Evolutionary conservation across 2,888 invertebrate genomes (phyloP).

Genomic region (Scotopteryx bipunctaria): DNA sequence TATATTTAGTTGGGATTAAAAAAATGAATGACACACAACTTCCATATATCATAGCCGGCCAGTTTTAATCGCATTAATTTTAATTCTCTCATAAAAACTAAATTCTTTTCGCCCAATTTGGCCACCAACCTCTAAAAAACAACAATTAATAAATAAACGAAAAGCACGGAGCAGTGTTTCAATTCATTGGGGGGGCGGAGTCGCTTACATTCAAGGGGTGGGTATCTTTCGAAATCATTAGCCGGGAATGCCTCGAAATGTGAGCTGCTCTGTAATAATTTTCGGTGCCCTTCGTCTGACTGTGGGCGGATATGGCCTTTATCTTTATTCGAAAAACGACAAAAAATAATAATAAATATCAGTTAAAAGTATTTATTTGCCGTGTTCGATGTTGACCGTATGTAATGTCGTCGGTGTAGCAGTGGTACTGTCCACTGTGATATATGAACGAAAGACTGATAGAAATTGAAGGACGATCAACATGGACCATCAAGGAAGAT

Average conservation of each 20-base stretch:
- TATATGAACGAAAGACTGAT: conserved; percentile 60
- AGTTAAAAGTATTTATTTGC: conserved; percentile 75
- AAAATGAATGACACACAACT: conserved; percentile 15
- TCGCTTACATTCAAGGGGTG: conserved; percentile 82
- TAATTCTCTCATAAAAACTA: conserved; percentile 22
- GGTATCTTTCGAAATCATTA: conserved; percentile 81
- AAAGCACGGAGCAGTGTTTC: conserved; percentile 75
- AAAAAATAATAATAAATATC: conserved; percentile 65
- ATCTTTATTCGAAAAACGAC: conserved; percentile 70
- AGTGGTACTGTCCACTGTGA: conserved; percentile 67
- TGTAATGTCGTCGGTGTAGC: conserved; percentile 69
- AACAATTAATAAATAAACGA: conserved; percentile 78
- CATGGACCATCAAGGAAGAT: conserved; percentile 14
- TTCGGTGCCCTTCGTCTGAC: conserved; percentile 68
- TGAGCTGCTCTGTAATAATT: conserved; percentile 75
- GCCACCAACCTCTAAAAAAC: conserved; percentile 73
- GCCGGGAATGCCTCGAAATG: conserved; percentile 75
- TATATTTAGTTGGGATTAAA: not conserved
- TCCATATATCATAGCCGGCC: conserved; percentile 10
- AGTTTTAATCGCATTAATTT: conserved; percentile 9
- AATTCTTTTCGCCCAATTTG: conserved; percentile 40
- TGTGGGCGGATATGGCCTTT: conserved; percentile 79
- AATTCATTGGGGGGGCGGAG: conserved; percentile 80
- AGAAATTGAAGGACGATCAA: conserved; percentile 17
- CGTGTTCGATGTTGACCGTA: conserved; percentile 60